Evolutionary conservation across 2,113 vertebrate species (phyloP).

Genomic region (Apaloderma vittatum): DNA sequence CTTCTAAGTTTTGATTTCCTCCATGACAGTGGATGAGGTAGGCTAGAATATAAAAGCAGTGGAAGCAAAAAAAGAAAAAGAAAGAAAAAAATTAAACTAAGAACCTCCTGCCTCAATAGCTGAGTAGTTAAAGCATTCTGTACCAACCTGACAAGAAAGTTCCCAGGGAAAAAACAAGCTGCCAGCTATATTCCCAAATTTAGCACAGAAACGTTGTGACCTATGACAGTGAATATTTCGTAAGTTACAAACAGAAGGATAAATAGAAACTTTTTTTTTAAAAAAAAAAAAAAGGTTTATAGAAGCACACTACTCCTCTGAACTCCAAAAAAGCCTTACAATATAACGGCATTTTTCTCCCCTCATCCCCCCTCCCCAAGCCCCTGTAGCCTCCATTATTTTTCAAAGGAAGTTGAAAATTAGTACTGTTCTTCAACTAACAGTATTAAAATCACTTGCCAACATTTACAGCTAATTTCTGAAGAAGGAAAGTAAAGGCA

Average conservation of each 20-base stretch:
- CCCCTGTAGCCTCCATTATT: neutral
- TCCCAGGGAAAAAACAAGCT: constrained; percentile 39
- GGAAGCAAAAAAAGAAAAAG: neutral
- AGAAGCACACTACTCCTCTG: neutral
- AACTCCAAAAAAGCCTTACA: neutral
- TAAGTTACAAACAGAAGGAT: constrained; percentile 39
- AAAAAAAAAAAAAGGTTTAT: neutral
- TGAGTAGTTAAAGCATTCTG: neutral
- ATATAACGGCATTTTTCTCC: neutral
- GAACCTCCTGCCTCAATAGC: neutral
- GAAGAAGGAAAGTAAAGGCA: neutral
- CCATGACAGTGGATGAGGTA: neutral
- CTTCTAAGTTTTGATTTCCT: neutral
- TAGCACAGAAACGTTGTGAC: constrained; percentile 48
- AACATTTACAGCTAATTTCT: neutral
- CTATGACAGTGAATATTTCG: constrained; percentile 41
- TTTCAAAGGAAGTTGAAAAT: neutral
- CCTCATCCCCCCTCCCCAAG: too few relatives aligned
- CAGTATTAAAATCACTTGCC: neutral
- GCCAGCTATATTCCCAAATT: constrained; percentile 58
- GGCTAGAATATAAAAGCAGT: neutral
- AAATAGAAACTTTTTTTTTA: constrained; percentile 33
- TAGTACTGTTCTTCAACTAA: neutral
- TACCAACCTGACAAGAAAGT: neutral
- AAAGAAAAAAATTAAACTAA: neutral